Evolutionary conservation across 2,888 invertebrate genomes (phyloP).

Genomic region (Reticulitermes lucifugus): DNA sequence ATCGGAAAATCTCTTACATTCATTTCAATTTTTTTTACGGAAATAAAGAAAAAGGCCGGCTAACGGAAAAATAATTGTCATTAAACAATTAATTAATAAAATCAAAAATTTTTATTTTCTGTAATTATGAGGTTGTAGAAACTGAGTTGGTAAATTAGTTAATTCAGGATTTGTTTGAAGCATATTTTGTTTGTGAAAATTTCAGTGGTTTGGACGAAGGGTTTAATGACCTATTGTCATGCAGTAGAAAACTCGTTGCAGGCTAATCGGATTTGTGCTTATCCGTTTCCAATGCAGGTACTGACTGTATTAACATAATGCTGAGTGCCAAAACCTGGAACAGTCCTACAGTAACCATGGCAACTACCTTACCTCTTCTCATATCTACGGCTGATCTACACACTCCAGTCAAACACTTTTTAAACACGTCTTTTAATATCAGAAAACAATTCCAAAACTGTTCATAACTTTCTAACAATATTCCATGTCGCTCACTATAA

Average conservation of each 20-base stretch:
- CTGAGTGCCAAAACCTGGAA: slow-evolving; percentile 8
- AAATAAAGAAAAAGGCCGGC: no score
- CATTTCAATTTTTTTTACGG: no score
- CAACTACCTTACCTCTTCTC: slow-evolving; percentile 1
- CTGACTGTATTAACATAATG: slow-evolving; percentile 26
- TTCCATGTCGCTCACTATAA: no score
- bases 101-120: no score
- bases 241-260: background rate
- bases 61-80: no score
- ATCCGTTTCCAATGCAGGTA: slow-evolving; percentile 3
- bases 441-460: no score
- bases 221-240: background rate
- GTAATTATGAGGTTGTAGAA: no score
- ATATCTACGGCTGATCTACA: background rate
- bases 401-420: no score
- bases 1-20: no score
- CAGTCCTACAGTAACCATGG: background rate
- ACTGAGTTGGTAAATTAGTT: background rate
- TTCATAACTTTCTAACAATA: no score
- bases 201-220: background rate
- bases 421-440: no score
- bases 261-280: slow-evolving; percentile 27
- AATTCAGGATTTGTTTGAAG: background rate
- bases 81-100: no score
- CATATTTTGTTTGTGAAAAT: background rate